Evolutionary conservation across 2,113 vertebrate genomes (phyloP), one percentile per base, ranked within the genome.

Genomic region (Pao palembangensis): DNA sequence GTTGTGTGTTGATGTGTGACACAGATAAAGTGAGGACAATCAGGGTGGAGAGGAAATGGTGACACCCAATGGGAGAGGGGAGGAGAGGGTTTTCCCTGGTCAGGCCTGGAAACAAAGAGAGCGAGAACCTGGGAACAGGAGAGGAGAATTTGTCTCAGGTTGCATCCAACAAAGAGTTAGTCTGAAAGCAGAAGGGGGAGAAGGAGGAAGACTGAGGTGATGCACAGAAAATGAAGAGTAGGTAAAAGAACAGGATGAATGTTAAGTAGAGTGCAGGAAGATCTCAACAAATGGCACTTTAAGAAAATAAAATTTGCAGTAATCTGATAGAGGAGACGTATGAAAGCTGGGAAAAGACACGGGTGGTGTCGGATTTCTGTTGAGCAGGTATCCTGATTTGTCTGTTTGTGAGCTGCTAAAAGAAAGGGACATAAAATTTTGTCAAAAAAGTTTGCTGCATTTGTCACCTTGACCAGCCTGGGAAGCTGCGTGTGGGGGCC

Each of bases 31-130:
- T 23, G 31, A 38, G 63, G 54, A 80, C 76, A 85, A 81, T 82
- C 67, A 62, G 72, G 69, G 81, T 78, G 72, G 78, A 80, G 78
- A 85, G 88, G 86, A 91, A 89, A 84, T 41, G 79, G 82, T 87
- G 85, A 87, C 88, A 87, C 89, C 85, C 85, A 75, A 63, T 79
- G 63, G 68, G 70, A 54, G 55, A 61, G 67, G 34, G 61, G 58
- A 44, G 58, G 70, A 55, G 62, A 44, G 58, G 25, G 20, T 5
- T 15, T 16, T 25, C 21, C 14, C 14, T 28, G 25, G 21, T 34
- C 34, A 38, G 54, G 18, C 49, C 61, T 53, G 51, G 46, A 34
- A 31, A 58, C 12, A 54, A 5, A 23, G 38, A 63, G 55, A 46
- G 57, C 44, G 59, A 55, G 77, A 77, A 78, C 71, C 87, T 90